phyloP scores from a whole-genome alignment of 2,888 invertebrate species.

The Scaptomyza flava region DNA sequence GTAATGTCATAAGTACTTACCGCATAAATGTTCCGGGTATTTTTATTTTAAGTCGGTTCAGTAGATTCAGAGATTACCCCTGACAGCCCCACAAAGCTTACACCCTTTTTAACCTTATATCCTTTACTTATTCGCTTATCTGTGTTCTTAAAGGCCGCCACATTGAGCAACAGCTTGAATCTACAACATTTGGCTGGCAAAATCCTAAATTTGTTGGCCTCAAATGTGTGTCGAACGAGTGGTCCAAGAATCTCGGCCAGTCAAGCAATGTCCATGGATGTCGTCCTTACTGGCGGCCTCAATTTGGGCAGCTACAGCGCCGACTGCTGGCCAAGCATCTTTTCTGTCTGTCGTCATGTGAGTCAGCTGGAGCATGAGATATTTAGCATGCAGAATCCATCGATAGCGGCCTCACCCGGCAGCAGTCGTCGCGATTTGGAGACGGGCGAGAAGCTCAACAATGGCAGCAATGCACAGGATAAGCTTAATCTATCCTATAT shows the following conservation, averaged over 20 bases:
- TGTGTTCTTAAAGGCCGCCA: conserved; percentile 88
- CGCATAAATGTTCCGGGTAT: no score
- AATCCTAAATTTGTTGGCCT: conserved; percentile 93
- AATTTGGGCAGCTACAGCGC: conserved; percentile 96
- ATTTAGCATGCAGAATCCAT: conserved; percentile 90
- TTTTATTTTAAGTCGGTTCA: no score
- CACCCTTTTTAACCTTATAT: no score
- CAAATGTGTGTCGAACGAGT: conserved; percentile 93
- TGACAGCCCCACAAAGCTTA: no score
- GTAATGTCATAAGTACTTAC: no score
- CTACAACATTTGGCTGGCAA: conserved; percentile 96
- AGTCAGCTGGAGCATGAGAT: conserved; percentile 95
- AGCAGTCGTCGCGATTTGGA: conserved; percentile 82
- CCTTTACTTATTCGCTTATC: neutral
- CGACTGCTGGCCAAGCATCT: conserved; percentile 98
- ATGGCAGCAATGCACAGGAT: conserved; percentile 85
- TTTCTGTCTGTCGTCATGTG: conserved; percentile 96
- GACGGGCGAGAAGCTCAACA: conserved; percentile 81
- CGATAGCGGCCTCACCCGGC: conserved; percentile 81
- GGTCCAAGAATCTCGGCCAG: conserved; percentile 93
- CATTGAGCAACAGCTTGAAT: conserved; percentile 94
- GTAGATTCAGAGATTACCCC: no score
- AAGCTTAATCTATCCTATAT: conserved; percentile 87
- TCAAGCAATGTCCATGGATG: conserved; percentile 96
- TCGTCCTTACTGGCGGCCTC: conserved; percentile 93